phyloP scores from a whole-genome alignment of 30 jellyfish, hydroid and myxozoan species.

The Clytia hemisphaerica region DNA sequence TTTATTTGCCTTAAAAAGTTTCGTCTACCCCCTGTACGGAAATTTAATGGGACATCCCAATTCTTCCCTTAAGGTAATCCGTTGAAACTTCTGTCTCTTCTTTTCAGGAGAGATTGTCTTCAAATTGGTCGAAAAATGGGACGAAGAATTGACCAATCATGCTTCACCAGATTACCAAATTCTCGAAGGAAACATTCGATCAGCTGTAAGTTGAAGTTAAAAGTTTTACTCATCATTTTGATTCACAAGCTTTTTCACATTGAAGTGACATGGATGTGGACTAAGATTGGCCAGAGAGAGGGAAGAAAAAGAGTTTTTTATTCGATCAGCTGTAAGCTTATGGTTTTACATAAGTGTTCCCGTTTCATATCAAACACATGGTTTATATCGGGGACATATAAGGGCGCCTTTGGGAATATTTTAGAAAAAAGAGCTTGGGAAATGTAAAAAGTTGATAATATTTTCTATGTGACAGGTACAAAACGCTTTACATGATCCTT shows the following conservation, averaged over 20 bases:
- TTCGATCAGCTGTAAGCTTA: too few species aligned
- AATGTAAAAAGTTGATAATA: neutral
- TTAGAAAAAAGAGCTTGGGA: neutral
- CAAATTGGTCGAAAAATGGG: conserved; percentile 90
- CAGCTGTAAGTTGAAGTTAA: conserved; percentile 73
- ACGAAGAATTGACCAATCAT: conserved; percentile 58
- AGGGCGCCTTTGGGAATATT: neutral
- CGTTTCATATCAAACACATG: too few species aligned
- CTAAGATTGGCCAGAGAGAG: too few species aligned
- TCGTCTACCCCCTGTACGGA: neutral
- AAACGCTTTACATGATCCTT: conserved; percentile 87
- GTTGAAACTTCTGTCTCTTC: neutral
- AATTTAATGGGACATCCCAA: neutral
- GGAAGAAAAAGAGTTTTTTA: too few species aligned
- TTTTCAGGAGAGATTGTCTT: conserved; percentile 86
- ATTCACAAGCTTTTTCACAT: too few species aligned
- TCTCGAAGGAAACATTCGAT: conserved; percentile 80
- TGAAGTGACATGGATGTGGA: too few species aligned
- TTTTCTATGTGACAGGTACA: conserved; percentile 50
- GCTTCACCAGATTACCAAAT: conserved; percentile 77
- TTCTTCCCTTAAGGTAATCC: neutral
- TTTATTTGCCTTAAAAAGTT: neutral
- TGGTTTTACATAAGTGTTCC: too few species aligned
- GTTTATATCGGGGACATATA: neutral
- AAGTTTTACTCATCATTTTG: too few species aligned